Evolutionary conservation across 2,888 invertebrate genomes (phyloP).

Genomic region (Cheilosia pagana): DNA sequence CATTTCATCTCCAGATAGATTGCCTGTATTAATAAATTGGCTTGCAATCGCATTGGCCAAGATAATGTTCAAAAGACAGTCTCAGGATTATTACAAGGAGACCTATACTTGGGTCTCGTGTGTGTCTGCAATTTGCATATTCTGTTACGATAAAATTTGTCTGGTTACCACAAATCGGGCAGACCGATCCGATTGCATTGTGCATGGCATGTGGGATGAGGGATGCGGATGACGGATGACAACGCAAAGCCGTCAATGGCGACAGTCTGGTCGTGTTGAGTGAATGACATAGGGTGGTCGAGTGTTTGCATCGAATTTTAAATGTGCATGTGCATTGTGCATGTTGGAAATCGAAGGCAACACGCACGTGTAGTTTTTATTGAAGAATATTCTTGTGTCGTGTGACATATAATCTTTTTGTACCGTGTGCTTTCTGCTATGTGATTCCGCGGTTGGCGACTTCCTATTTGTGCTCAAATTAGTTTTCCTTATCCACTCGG

Average conservation of each 20-base stretch:
- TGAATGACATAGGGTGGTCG: constrained; percentile 1
- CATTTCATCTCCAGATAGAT: constrained; percentile 28
- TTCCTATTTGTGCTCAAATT: no score
- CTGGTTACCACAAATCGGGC: background rate
- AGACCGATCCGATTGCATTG: background rate
- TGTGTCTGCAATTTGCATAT: constrained; percentile 29
- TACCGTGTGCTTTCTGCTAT: no score
- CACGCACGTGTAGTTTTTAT: no score
- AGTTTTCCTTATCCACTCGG: no score
- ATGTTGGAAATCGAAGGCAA: no score
- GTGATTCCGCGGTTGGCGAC: no score
- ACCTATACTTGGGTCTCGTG: background rate
- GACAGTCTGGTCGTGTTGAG: background rate
- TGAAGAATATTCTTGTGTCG: no score
- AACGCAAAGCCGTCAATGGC: constrained; percentile 3
- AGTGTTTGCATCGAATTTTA: no score
- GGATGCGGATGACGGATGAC: background rate
- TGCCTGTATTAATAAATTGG: background rate
- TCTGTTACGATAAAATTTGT: constrained; percentile 3
- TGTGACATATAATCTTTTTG: no score
- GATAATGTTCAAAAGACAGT: background rate
- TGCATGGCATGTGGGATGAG: background rate
- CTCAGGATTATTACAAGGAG: no score
- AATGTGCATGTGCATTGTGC: no score
- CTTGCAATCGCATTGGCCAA: constrained; percentile 5